Evolutionary conservation across 2,113 vertebrate species (phyloP).

Genomic region (Engystomops pustulosus): DNA sequence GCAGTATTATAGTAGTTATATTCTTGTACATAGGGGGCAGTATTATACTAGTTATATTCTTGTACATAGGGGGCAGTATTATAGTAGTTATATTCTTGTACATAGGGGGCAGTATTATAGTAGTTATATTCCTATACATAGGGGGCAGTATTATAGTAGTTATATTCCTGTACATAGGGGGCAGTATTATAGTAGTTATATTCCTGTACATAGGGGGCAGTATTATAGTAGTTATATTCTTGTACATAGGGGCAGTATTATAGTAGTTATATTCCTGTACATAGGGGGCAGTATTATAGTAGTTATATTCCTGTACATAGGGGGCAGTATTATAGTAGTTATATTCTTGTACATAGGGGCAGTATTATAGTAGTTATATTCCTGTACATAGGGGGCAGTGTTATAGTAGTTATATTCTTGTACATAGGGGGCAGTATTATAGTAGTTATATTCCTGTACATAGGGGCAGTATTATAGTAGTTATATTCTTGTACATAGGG

Average conservation of each 20-base stretch:
- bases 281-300: neutral
- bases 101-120: neutral
- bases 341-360: neutral
- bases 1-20: constrained; percentile 5
- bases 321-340: neutral
- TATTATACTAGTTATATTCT: neutral
- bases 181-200: constrained; percentile 1
- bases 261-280: no score
- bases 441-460: constrained; percentile 3
- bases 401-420: constrained; percentile 6
- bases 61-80: neutral
- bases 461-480: constrained; percentile 1
- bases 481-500: neutral
- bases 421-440: neutral
- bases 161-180: neutral
- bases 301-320: constrained; percentile 2
- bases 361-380: constrained; percentile 20
- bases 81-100: constrained; percentile 8
- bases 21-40: neutral
- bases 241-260: no score
- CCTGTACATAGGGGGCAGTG: neutral
- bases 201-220: neutral
- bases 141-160: constrained; percentile 1
- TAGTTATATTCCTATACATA: neutral
- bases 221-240: no score